Evolutionary conservation across 1,140 invertebrate genomes (phyloP), one percentile per base, ranked within the genome.

Genomic region (Neuroterus valhalla): DNA sequence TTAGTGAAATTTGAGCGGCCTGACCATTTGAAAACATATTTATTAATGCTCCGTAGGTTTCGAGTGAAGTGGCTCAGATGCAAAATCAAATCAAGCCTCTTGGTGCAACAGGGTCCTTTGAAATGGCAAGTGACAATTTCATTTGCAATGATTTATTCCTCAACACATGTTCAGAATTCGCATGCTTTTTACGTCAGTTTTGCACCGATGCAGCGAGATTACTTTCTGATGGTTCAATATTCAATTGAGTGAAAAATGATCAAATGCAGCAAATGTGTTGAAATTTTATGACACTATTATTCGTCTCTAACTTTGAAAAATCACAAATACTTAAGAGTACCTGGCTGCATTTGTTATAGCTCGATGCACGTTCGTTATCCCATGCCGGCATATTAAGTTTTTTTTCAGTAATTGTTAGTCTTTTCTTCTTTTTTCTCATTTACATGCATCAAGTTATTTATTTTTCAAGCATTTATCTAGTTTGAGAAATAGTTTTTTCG

Each of bases 321-420:
- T 72, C 66, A 70, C 5, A 44, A 50, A 50, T 8, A 12, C 31
- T 12, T 67, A 23, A 68, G 42, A 72, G 68, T 17, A 78, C 71
- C 55, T 82, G 50, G 79, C 80, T 81, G 77, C 78, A 82, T 84
- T 81, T 82, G 74, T 62, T 81, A 81, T 88, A 83, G 83, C 85
- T 82, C 72, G 81, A 78, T 85, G 89, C 89, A 89, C 88, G 87
- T 70, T 76, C 77, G 46, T 80, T 81, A 83, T 84, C 85, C 83
- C 89, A 90, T 90, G 89, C 89, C 88, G 89, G 89, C 89, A 90
- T 90, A 90, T 90, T 89, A 83, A 85, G 80, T 82, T 80, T 82
- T 81, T 67, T 67, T 76, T 80, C 43, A 71, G 82, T 85, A 76
- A 50, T 81, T 81, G 70, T 81, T 69, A 78, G 67, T 73, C 75